These are phyloP conservation scores for Nannospalax galili DNA, from an alignment of 2,113 vertebrate genomes.

Conservation along the genomic window DNA sequence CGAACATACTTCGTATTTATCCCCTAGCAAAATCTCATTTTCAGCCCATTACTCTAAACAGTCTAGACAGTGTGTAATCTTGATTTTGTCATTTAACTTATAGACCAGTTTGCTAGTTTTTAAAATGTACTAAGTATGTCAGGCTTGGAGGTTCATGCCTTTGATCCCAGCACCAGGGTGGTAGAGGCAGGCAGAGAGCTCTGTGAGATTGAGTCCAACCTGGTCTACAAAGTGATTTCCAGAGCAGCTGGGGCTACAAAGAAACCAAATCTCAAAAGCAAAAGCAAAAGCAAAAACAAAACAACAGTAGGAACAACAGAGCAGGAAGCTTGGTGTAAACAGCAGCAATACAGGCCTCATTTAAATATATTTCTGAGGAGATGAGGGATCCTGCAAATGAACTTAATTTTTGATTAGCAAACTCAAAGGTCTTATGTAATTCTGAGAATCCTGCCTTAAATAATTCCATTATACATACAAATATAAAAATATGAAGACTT, in stretches of 20 bases:
- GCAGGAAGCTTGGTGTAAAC: not conserved
- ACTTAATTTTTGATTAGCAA: slow-evolving; percentile 28
- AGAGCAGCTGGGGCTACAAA: no score
- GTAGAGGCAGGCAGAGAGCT: no score
- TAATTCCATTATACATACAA: not conserved
- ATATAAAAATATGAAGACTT: not conserved
- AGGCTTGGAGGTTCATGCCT: no score
- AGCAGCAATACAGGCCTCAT: not conserved
- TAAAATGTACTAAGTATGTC: slow-evolving; percentile 24
- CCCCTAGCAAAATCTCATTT: slow-evolving; percentile 41
- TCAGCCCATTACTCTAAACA: slow-evolving; percentile 33
- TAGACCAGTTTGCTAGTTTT: slow-evolving; percentile 28
- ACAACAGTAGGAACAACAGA: no score
- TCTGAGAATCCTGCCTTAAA: slow-evolving; percentile 47
- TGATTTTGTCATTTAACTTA: slow-evolving; percentile 64
- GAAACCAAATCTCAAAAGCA: no score
- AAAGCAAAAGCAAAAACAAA: no score
- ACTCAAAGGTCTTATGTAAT: not conserved
- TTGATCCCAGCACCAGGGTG: no score
- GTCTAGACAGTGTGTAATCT: slow-evolving; percentile 59
- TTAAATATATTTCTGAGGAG: not conserved
- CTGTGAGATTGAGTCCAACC: no score
- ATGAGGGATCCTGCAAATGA: not conserved
- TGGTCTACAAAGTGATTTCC: no score
- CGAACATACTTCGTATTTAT: slow-evolving; percentile 35